Percentiles rank a stretch among this genome's conserved stretches.
Conservation (phyloP, 2,888 invertebrate species). For the Lasioglossum calceatum region DNA sequence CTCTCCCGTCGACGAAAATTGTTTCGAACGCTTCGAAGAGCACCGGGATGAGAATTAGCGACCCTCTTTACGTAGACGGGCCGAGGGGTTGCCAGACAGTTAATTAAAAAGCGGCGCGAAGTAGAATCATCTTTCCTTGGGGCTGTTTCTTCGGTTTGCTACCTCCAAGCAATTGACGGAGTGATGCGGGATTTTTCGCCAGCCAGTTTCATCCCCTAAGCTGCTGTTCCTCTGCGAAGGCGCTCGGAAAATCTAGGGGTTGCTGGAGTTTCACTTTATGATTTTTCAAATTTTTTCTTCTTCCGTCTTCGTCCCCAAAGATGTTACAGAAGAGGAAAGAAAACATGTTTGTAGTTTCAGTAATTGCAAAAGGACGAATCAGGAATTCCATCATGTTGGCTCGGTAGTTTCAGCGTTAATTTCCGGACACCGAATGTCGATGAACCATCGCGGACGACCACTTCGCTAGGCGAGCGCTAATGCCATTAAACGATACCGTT, state of each 20-base stretch:
- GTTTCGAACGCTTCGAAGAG: neutral
- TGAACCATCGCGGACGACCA: neutral
- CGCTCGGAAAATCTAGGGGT: neutral
- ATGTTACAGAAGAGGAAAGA: neutral
- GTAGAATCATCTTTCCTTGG: conserved; percentile 60
- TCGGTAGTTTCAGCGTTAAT: neutral
- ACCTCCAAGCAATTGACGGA: conserved; percentile 54
- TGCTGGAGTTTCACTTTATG: neutral
- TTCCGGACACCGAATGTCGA: neutral
- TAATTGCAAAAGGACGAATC: no score
- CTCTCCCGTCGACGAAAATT: neutral
- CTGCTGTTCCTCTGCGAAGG: neutral
- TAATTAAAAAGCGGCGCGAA: conserved; percentile 74
- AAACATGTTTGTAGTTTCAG: no score
- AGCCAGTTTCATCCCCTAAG: neutral
- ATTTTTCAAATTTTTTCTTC: neutral
- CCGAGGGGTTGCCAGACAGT: conserved; percentile 59
- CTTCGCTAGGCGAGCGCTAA: neutral
- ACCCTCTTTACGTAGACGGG: conserved; percentile 39
- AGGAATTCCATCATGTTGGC: no score
- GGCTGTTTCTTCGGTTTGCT: conserved; percentile 16
- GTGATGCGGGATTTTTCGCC: conserved; percentile 54
- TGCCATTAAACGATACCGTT: conserved; percentile 27
- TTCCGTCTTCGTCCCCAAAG: neutral
- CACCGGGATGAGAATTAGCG: conserved; percentile 50